phyloP scores from a whole-genome alignment of 64 coral and sea anemone genomes.

The Catalaphyllia jardinei region DNA sequence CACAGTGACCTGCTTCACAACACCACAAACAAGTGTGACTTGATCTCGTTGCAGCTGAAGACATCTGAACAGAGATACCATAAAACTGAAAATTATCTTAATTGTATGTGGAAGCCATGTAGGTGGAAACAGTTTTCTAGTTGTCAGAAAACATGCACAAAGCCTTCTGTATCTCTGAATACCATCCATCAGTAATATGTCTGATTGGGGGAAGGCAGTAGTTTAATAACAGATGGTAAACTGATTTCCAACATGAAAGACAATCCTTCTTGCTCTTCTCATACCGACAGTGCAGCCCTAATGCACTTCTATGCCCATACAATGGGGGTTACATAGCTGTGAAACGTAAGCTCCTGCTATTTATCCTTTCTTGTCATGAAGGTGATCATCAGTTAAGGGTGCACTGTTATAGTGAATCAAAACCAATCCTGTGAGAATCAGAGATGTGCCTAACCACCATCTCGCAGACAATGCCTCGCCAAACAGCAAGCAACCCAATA shows the following conservation, averaged over 20 bases:
- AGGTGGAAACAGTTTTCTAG: too few relatives aligned
- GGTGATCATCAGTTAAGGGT: constrained; percentile 14
- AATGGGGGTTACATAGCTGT: background rate
- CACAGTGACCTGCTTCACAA: background rate
- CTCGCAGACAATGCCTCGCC: constrained; percentile 45
- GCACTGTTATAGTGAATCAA: constrained; percentile 54
- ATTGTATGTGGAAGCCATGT: background rate
- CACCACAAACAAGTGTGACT: background rate
- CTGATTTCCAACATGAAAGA: background rate
- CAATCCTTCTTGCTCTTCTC: background rate
- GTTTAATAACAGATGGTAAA: too few relatives aligned
- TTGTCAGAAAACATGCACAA: too few relatives aligned
- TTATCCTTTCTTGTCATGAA: constrained; percentile 3
- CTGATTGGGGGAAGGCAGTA: too few relatives aligned
- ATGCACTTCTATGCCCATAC: too few relatives aligned
- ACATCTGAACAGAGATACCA: background rate
- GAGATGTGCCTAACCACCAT: constrained; percentile 78
- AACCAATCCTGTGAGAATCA: constrained; percentile 64
- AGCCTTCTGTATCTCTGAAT: too few relatives aligned
- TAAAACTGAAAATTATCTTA: background rate
- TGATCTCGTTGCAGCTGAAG: background rate
- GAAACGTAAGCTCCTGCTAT: background rate
- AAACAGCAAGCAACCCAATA: constrained; percentile 63
- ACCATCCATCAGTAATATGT: too few relatives aligned
- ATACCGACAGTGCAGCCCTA: background rate